Evolutionary conservation across 2,113 vertebrate species (phyloP).

Genomic region (Cichladusa arquata): DNA sequence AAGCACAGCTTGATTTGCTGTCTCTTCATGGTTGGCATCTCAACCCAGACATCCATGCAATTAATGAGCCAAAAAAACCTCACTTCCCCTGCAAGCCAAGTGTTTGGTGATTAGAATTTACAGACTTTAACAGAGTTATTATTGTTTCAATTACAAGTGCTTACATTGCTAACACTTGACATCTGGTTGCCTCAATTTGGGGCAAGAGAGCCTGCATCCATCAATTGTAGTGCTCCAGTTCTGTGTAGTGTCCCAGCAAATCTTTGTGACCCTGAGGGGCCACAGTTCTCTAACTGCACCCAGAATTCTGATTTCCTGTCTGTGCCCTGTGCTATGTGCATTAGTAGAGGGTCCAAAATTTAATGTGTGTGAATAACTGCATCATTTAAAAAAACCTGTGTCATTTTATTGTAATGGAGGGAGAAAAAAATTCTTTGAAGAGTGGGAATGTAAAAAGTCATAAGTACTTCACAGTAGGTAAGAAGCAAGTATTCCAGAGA

Average conservation of each 20-base stretch:
- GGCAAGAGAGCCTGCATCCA: neutral
- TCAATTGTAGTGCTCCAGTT: accelerated
- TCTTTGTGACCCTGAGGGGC: neutral
- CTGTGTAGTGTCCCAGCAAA: accelerated
- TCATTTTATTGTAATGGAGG: neutral
- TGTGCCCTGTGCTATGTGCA: too few species aligned
- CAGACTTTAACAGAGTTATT: neutral
- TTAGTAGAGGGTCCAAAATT: neutral
- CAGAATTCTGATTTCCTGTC: neutral
- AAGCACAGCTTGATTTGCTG: neutral
- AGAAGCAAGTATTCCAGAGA: neutral
- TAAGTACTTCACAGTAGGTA: neutral
- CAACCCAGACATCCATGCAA: neutral
- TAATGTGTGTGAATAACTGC: neutral
- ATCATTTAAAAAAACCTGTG: neutral
- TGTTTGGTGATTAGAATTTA: neutral
- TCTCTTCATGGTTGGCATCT: neutral
- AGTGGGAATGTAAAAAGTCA: neutral
- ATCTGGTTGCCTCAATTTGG: neutral
- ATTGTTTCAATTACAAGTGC: neutral
- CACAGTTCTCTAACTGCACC: neutral
- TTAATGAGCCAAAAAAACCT: neutral
- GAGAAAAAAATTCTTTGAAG: too few species aligned
- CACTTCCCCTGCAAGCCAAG: neutral
- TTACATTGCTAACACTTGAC: accelerated